A percentile compares a stretch with the other conserved stretches of the same genome.
Evolutionary conservation across 2,113 vertebrate species (phyloP).

Genomic region (Marmota flaviventris): DNA sequence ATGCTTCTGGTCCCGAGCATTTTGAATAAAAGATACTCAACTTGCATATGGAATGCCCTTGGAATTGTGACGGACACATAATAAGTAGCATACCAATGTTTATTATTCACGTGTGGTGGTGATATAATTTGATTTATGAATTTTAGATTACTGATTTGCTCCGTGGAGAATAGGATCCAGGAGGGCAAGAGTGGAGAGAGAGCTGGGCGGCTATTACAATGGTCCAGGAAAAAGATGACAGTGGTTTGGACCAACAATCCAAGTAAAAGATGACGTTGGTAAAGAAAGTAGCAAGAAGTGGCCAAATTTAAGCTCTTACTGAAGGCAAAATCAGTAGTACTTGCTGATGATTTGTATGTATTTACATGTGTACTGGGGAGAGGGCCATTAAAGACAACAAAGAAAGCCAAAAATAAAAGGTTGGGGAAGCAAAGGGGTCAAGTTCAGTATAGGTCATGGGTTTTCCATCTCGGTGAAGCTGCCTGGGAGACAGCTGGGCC

Average conservation of each 20-base stretch:
- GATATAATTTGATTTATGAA: background rate
- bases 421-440: background rate
- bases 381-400: background rate
- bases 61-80: background rate
- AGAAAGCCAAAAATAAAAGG: background rate
- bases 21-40: background rate
- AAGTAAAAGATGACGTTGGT: background rate
- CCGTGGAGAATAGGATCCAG: background rate
- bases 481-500: background rate
- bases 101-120: background rate
- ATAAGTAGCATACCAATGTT: background rate
- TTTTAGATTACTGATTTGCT: background rate
- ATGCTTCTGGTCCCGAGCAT: background rate
- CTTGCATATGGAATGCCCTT: background rate
- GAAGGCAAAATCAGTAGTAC: background rate
- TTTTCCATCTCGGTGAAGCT: background rate
- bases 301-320: background rate
- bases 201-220: background rate
- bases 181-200: background rate
- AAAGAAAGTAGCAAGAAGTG: background rate
- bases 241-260: background rate
- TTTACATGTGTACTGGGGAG: too few species aligned
- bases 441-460: background rate
- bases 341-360: background rate
- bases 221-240: background rate